Evolutionary conservation across 2,797 vertebrate genomes (phyloP).

Genomic region (Trachops cirrhosus): DNA sequence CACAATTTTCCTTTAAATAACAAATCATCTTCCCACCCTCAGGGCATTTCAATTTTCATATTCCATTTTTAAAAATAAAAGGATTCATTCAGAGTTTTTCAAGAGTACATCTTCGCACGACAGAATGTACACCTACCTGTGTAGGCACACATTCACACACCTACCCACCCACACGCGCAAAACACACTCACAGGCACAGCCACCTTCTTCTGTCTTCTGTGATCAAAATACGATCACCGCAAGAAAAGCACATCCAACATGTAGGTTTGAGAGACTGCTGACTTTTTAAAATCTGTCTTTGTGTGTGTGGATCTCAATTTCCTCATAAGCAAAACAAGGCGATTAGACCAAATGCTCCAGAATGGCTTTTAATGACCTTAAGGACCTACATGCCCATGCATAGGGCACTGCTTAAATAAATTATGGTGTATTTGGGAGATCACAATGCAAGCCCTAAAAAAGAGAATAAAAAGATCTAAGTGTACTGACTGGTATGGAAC

Average conservation of each 20-base stretch:
- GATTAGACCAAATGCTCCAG: not conserved
- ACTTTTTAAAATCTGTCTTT: not conserved
- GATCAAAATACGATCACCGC: conserved; percentile 61
- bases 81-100: conserved; percentile 67
- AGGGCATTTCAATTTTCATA: conserved; percentile 54
- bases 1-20: conserved; percentile 68
- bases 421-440: not conserved
- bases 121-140: conserved; percentile 63
- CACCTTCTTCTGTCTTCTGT: conserved; percentile 65
- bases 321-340: not conserved
- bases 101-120: conserved; percentile 55
- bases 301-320: not conserved
- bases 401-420: not conserved
- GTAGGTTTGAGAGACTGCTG: conserved; percentile 42
- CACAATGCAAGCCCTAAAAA: not conserved
- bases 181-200: conserved; percentile 57
- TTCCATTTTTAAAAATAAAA: conserved; percentile 67
- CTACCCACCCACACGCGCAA: conserved; percentile 58
- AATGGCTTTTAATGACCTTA: not conserved
- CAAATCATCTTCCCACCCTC: conserved; percentile 62
- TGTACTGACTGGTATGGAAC: not conserved
- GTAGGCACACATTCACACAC: conserved; percentile 58
- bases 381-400: not conserved
- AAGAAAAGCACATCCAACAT: conserved; percentile 54
- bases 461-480: not conserved